phyloP scores from a whole-genome alignment of 2,113 vertebrate genomes.

The Pitta sordida region DNA sequence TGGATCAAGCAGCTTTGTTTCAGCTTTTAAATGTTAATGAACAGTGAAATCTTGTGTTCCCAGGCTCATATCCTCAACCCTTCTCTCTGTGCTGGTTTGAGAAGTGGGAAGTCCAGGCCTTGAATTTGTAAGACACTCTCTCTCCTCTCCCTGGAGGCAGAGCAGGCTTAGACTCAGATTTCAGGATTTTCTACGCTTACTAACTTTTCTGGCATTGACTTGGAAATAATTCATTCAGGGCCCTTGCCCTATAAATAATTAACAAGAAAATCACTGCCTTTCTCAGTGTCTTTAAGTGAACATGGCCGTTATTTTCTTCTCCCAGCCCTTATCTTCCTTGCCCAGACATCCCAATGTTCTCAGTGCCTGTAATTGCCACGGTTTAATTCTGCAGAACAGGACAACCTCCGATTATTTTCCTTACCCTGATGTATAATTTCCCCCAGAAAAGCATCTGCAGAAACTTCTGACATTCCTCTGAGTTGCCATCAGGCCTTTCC shows the following conservation, averaged over 20 bases:
- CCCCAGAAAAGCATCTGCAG: constrained; percentile 34
- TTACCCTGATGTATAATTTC: constrained; percentile 47
- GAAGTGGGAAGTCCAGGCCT: neutral
- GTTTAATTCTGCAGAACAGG: constrained; percentile 1
- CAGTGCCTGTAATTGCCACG: neutral
- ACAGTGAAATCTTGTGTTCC: neutral
- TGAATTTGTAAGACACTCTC: neutral
- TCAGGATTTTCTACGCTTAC: neutral
- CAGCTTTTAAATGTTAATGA: neutral
- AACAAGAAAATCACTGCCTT: neutral
- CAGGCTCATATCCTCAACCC: neutral
- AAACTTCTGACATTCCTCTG: constrained; percentile 48
- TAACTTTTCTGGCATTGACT: neutral
- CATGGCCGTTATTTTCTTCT: neutral
- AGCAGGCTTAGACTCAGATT: neutral
- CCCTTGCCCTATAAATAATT: constrained; percentile 19
- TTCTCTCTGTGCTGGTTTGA: neutral
- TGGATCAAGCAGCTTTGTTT: neutral
- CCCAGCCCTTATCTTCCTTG: constrained; percentile 12
- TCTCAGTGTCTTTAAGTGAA: neutral
- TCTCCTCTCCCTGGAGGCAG: neutral
- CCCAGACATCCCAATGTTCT: neutral
- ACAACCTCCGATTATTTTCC: neutral
- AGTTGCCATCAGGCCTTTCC: constrained; percentile 8
- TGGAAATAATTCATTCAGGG: neutral